Base-by-base conservation (phyloP, 2,113 vertebrate genomes). In the Crotalus tigris region DNA sequence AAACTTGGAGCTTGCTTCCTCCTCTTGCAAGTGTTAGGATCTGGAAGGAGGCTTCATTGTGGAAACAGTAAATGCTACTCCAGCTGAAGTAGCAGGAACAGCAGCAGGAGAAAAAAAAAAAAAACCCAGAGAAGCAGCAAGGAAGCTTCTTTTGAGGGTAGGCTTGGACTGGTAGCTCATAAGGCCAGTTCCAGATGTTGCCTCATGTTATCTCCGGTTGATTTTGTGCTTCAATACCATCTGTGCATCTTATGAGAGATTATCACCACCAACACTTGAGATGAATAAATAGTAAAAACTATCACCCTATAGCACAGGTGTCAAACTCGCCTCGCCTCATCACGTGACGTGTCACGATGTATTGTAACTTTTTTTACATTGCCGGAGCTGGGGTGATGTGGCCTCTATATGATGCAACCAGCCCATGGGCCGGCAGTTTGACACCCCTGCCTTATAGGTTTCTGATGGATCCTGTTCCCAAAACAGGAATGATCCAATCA, bases 1-100 rank as follows among this genome's bases (percentile, higher is more conserved):
- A 94, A 85, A 96, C 96, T 69, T 92, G 29, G 94, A 88, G 93
- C 2, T 26, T 55, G 19, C 89, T 88, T 92, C 94, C 94, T 94
- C 92, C 90, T 90, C 94, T 91, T 96, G 91, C 92, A 94, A 88
- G 93, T 90, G 88, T 90, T 51, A 90, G 29, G 39, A 21, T 53
- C 92, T 90, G 75, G 88, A 90, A 86, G 21, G 39, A 64, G 75
- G 46, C 19, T 86, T 33, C 49, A 29, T 33, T 61, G 15, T 2
- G 46, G 29, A 93, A 90, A 93, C 23, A 61, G 88, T 26, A 90
- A 81, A 61, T 5, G 44, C 69, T 89, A 17, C 13, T 61, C 21
- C 51, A 54, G 46, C 92, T 95, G 58, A 85, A 54, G 33, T 19
- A 8, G 29, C 29, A 44, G 55, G 24, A 44, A 49, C 11, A 61